Percentiles rank a stretch among this genome's conserved stretches.
Conservation (phyloP, 2,797 vertebrate species). For the Anableps anableps region DNA sequence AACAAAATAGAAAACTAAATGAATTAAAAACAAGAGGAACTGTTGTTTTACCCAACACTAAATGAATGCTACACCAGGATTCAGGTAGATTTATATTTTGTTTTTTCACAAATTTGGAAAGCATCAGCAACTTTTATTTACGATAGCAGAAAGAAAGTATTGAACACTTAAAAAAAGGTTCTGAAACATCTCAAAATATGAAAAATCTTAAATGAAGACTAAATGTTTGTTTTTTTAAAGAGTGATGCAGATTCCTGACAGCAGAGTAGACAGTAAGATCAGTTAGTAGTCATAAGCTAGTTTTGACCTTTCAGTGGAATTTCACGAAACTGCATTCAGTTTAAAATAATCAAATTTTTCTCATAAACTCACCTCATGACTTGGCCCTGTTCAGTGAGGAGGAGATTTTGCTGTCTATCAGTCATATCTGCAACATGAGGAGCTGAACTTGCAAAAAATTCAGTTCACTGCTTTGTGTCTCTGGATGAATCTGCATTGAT, state of each 20-base stretch:
- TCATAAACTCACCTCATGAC: constrained; percentile 56
- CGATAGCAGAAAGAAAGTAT: not conserved
- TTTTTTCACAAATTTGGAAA: not conserved
- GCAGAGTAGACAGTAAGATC: constrained; percentile 30
- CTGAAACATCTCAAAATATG: not conserved
- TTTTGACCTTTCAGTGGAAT: constrained; percentile 39
- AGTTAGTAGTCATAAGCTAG: constrained; percentile 26
- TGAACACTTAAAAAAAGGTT: not conserved
- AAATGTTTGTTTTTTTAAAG: not conserved
- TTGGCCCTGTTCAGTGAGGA: constrained; percentile 16
- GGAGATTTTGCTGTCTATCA: constrained; percentile 44
- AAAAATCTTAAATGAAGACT: not conserved
- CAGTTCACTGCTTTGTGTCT: constrained; percentile 23
- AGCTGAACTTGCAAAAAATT: constrained; percentile 3
- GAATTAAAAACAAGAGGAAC: not conserved
- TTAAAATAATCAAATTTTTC: constrained; percentile 57
- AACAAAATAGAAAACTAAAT: not conserved
- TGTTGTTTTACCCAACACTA: not conserved
- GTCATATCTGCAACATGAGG: not conserved
- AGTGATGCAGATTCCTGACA: constrained; percentile 31
- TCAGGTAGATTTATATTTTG: not conserved
- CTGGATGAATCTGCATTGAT: constrained; percentile 2
- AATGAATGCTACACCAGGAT: not conserved
- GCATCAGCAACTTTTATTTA: not conserved
- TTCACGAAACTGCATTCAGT: constrained; percentile 53